Evolutionary conservation across 2,888 invertebrate species (phyloP).

Genomic region (Nemotelus pantherinus): DNA sequence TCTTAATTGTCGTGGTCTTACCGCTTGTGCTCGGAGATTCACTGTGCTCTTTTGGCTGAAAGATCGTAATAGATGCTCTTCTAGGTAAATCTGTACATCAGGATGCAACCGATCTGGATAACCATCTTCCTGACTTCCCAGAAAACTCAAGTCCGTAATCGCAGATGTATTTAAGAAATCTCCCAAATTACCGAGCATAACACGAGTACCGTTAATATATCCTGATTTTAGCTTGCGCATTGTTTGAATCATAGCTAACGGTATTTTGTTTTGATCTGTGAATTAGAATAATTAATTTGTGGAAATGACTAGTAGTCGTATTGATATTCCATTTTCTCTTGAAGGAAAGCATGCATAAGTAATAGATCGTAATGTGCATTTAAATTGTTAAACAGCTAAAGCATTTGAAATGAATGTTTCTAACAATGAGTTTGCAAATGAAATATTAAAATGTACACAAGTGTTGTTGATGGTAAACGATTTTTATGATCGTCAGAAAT

Average conservation of each 20-base stretch:
- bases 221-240: slow-evolving; percentile 98
- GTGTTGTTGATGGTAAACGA: too few species aligned
- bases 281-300: slow-evolving; percentile 51
- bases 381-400: too few species aligned
- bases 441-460: too few species aligned
- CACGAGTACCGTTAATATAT: slow-evolving; percentile 98
- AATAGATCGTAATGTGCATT: too few species aligned
- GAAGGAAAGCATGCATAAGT: too few species aligned
- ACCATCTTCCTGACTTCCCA: slow-evolving; percentile 92
- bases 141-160: slow-evolving; percentile 94
- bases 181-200: slow-evolving; percentile 91
- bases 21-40: slow-evolving; percentile 67
- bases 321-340: too few species aligned
- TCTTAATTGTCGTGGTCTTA: slow-evolving; percentile 70
- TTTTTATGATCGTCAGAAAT: too few species aligned
- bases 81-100: slow-evolving; percentile 86
- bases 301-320: not conserved
- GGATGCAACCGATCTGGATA: slow-evolving; percentile 86
- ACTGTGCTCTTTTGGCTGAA: slow-evolving; percentile 79
- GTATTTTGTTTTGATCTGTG: slow-evolving; percentile 89
- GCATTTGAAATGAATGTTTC: too few species aligned
- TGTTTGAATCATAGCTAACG: slow-evolving; percentile 94
- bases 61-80: slow-evolving; percentile 84
- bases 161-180: slow-evolving; percentile 98
- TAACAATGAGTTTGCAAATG: too few species aligned